Evolutionary conservation across 2,797 vertebrate species (phyloP).

Genomic region (Platyrinchus mystaceus): DNA sequence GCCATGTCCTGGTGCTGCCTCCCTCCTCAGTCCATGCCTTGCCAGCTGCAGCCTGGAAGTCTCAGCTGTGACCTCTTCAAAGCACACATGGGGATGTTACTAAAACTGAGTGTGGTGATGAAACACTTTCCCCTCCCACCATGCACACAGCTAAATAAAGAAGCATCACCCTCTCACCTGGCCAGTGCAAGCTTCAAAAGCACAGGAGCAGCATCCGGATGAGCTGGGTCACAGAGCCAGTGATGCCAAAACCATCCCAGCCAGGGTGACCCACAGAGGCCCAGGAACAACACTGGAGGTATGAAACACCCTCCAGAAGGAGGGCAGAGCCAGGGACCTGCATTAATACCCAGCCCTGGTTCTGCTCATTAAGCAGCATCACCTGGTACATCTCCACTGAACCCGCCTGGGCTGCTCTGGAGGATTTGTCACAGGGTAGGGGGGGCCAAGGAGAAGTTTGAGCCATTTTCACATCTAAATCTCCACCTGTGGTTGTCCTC

Average conservation of each 20-base stretch:
- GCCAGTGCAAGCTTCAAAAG: neutral
- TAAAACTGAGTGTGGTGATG: accelerated
- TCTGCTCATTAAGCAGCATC: neutral
- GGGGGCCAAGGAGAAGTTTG: neutral
- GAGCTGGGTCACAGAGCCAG: neutral
- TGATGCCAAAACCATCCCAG: neutral
- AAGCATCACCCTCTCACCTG: neutral
- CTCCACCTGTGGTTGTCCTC: neutral
- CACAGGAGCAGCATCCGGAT: neutral
- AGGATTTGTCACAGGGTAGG: accelerated
- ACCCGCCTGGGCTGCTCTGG: neutral
- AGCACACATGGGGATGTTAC: accelerated
- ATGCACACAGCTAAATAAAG: neutral
- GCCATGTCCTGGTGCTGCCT: neutral
- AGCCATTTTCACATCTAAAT: neutral
- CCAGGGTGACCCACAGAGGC: accelerated
- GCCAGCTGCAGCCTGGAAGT: neutral
- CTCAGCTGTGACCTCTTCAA: neutral
- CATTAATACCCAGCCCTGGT: neutral
- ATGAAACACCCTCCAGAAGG: neutral
- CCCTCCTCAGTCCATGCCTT: neutral
- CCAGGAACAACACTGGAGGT: accelerated
- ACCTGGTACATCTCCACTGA: neutral
- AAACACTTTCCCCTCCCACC: neutral
- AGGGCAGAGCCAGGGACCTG: neutral